A percentile compares a stretch with the other conserved stretches of the same genome.
phyloP scores from a whole-genome alignment of 2,888 invertebrate species.

The Scaptomyza parva region DNA sequence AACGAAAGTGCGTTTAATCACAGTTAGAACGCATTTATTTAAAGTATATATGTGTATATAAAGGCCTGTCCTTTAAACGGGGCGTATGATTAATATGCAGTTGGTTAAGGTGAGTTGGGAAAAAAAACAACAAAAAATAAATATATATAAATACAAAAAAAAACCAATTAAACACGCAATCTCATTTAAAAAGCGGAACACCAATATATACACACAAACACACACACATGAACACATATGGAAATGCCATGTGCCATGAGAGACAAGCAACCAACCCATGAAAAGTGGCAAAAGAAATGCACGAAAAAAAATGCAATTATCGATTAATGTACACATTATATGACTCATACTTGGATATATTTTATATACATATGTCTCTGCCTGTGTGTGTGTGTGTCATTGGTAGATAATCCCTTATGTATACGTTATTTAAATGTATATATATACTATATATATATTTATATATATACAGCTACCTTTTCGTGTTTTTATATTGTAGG shows the following conservation, averaged over 20 bases:
- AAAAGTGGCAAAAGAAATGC: constrained; percentile 74
- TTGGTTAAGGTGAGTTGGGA: constrained; percentile 36
- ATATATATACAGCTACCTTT: constrained; percentile 51
- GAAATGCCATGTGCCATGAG: constrained; percentile 69
- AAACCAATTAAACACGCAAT: constrained; percentile 81
- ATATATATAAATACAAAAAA: constrained; percentile 20
- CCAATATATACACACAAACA: constrained; percentile 32
- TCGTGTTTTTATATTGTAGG: constrained; percentile 30
- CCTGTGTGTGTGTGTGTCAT: constrained; percentile 25
- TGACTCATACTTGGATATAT: constrained; percentile 53
- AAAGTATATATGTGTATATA: no score
- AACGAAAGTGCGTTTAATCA: constrained; percentile 75
- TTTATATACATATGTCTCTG: constrained; percentile 5
- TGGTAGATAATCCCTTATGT: constrained; percentile 73
- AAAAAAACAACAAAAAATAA: neutral
- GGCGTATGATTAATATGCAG: constrained; percentile 72
- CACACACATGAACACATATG: constrained; percentile 46
- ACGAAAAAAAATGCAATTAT: constrained; percentile 78
- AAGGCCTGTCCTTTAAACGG: constrained; percentile 40
- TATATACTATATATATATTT: constrained; percentile 25
- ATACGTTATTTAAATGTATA: constrained; percentile 50
- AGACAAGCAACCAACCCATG: constrained; percentile 65
- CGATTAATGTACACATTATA: constrained; percentile 80
- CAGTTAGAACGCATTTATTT: constrained; percentile 41
- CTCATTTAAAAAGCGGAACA: constrained; percentile 69